These are phyloP conservation scores for Ellobium chinense DNA, from an alignment of 2,888 invertebrate species.

Conservation along the genomic window DNA sequence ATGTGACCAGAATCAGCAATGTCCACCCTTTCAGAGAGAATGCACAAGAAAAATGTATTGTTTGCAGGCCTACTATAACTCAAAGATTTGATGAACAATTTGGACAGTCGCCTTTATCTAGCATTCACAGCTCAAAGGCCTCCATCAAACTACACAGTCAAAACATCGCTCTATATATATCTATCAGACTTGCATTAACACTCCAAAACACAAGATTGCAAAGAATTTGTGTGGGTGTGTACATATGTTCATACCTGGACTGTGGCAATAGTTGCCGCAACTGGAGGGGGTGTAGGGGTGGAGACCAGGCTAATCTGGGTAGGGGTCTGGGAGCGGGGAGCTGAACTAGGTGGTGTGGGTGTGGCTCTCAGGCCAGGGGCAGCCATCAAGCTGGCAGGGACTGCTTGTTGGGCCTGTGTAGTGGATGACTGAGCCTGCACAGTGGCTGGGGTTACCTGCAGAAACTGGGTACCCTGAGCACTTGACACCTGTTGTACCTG, in stretches of 20 bases:
- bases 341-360: slow-evolving; percentile 30
- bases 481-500: slow-evolving; percentile 33
- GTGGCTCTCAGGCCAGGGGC: slow-evolving; percentile 47
- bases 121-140: too few species aligned
- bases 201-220: too few species aligned
- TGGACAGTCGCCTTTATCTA: too few species aligned
- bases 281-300: slow-evolving; percentile 40
- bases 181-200: too few species aligned
- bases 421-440: slow-evolving; percentile 47
- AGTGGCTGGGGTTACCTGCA: slow-evolving; percentile 52
- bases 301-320: slow-evolving; percentile 45
- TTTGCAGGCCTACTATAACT: too few species aligned
- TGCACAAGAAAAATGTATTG: too few species aligned
- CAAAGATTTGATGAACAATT: too few species aligned
- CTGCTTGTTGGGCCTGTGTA: slow-evolving; percentile 46
- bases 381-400: slow-evolving; percentile 51
- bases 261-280: slow-evolving; percentile 45
- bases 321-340: slow-evolving; percentile 36
- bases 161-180: too few species aligned
- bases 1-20: too few species aligned
- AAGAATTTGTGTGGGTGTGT: too few species aligned
- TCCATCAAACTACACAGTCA: too few species aligned
- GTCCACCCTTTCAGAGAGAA: too few species aligned
- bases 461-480: slow-evolving; percentile 19
- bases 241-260: slow-evolving; percentile 32